These are phyloP conservation scores for Pelusios castaneus DNA, from an alignment of 2,113 vertebrate genomes.

Conservation along the genomic window DNA sequence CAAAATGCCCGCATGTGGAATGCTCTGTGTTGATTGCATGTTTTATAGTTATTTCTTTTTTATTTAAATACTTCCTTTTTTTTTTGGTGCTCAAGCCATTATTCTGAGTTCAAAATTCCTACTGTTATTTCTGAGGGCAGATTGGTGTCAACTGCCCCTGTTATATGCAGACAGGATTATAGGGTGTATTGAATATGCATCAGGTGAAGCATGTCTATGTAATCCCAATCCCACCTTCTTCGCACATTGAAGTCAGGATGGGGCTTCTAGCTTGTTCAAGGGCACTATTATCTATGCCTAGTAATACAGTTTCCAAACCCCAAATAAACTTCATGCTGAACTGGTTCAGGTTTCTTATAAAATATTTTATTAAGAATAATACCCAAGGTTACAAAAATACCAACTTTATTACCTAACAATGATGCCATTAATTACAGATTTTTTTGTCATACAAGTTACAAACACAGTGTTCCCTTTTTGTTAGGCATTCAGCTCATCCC, in stretches of 20 bases:
- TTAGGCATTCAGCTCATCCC: conserved; percentile 54
- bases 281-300: not conserved
- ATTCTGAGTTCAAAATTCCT: not conserved
- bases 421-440: conserved; percentile 77
- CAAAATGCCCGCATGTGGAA: not conserved
- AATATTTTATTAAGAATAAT: conserved; percentile 84
- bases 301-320: not conserved
- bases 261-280: not conserved
- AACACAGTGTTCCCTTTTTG: conserved; percentile 73
- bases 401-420: conserved; percentile 72
- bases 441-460: conserved; percentile 75
- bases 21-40: not conserved
- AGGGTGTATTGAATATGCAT: not conserved
- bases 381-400: conserved; percentile 86
- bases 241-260: not conserved
- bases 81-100: not conserved
- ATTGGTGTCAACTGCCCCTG: not conserved
- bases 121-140: not conserved
- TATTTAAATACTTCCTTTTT: not conserved
- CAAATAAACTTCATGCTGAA: conserved; percentile 47
- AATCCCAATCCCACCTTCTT: not conserved
- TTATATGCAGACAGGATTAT: not conserved
- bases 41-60: not conserved
- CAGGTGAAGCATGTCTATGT: not conserved
- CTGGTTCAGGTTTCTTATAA: conserved; percentile 68